Conservation (phyloP, 2,113 vertebrate genomes). For the cattle (Bos taurus) region DNA sequence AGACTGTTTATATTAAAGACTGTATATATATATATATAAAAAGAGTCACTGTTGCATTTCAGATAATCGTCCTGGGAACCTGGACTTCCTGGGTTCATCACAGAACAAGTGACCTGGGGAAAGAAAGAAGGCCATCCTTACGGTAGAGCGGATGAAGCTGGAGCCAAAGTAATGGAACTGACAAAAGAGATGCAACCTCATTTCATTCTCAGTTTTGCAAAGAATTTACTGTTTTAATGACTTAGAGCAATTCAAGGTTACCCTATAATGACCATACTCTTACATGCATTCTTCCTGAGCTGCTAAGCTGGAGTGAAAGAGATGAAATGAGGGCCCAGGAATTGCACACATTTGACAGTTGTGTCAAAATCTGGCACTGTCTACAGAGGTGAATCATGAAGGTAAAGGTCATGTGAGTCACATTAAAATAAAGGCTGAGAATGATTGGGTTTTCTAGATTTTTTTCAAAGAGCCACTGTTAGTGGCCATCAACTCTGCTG, state of each 20-base stretch:
- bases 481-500: not conserved
- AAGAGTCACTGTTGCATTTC: not conserved
- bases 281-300: not conserved
- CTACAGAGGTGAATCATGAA: not conserved
- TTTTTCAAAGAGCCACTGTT: not conserved
- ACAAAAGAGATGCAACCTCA: not conserved
- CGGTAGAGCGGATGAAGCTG: not conserved
- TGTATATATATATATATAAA: no score
- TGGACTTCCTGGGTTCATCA: not conserved
- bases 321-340: not conserved
- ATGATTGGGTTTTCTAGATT: not conserved
- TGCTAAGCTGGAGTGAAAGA: not conserved
- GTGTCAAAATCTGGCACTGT: not conserved
- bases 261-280: not conserved
- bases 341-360: not conserved
- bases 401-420: not conserved
- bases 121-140: not conserved
- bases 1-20: no score
- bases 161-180: not conserved
- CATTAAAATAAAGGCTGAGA: not conserved
- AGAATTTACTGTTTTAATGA: not conserved
- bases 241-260: not conserved
- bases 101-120: not conserved
- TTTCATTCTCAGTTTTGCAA: slow-evolving; percentile 2
- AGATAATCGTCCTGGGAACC: not conserved